Base-by-base conservation (phyloP, 1,140 invertebrate species). In the Caerostris darwini region DNA sequence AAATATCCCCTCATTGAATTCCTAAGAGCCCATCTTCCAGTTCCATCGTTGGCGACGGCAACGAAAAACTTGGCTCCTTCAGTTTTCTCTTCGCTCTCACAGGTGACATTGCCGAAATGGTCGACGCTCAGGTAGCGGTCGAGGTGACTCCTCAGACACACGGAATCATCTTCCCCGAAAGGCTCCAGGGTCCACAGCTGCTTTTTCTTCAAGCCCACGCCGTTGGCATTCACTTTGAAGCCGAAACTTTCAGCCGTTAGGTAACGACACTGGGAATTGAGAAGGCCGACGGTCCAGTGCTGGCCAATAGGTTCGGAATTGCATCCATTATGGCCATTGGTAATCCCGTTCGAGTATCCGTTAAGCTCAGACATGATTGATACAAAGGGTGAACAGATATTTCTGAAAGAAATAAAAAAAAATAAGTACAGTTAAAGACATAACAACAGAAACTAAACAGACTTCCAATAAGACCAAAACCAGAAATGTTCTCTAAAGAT, bases 221-320 rank as follows among this genome's bases (percentile, higher is more conserved):
- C 99, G 95, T 99, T 99, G 57, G 98, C 98, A 96, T 99, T 99
- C 95, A 99, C 98, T 97, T 99, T 99, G 96, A 98, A 99, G 90
- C 99, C 99, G 96, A 99, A 99, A 57, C 98, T 99, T 96, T 99
- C 99, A 2, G 99, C 99, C 10, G 99, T 99, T 95, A 99, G 97
- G 96, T 99, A 99, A 95, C 98, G 98, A 95, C 97, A 97, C 17
- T 95, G 95, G 64, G 97, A 97, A 96, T 99, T 99, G 96, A 99
- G 98, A n/a, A 99, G 97, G 10, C 99, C 99, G 95, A 99, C 97
- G 10, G 34, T 56, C 94, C 94, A 95, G 50, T 95, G 93, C n/a
- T 91, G 94, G 59, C 83, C 94, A 1, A 94, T 59, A 17, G 93
- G 93, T n/a, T 94, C 93, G 5, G 81, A 14, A 50, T 69, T 81